Conservation (phyloP, 1,140 invertebrate species). For the Atta texana region DNA sequence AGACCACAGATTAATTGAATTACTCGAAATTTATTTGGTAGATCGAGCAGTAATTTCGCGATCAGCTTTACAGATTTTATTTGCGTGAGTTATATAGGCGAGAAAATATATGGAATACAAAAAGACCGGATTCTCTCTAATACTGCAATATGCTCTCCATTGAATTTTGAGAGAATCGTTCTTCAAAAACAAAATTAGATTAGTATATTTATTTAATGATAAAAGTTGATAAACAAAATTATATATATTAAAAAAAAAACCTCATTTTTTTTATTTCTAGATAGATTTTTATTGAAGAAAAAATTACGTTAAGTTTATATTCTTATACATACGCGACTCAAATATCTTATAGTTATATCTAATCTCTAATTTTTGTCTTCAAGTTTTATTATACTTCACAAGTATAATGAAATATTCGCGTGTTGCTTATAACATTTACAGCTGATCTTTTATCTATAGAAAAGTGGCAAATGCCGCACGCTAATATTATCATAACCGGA, state of each 20-base stretch:
- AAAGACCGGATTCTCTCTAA: background rate
- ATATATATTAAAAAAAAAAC: constrained; percentile 3
- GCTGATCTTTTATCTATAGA: constrained; percentile 33
- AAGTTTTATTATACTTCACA: background rate
- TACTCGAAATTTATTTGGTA: constrained; percentile 28
- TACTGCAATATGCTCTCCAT: background rate
- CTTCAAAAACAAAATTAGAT: background rate
- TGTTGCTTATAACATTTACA: background rate
- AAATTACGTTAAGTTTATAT: background rate
- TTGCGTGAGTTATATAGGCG: background rate
- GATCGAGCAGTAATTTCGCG: background rate
- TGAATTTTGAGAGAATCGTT: background rate
- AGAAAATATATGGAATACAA: background rate
- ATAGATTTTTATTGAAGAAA: background rate
- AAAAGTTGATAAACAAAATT: background rate
- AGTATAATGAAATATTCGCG: constrained; percentile 15
- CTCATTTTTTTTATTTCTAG: background rate
- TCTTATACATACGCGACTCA: background rate
- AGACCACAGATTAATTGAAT: constrained; percentile 26
- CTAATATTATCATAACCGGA: constrained; percentile 54
- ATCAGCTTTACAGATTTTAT: constrained; percentile 26
- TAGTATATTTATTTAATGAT: background rate
- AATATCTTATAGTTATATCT: background rate
- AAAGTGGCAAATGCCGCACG: constrained; percentile 24
- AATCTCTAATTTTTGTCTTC: constrained; percentile 36